Percentiles rank a stretch among this genome's conserved stretches.
Evolutionary conservation across 2,888 invertebrate genomes (phyloP).

Genomic region (Drosophila sordidula): DNA sequence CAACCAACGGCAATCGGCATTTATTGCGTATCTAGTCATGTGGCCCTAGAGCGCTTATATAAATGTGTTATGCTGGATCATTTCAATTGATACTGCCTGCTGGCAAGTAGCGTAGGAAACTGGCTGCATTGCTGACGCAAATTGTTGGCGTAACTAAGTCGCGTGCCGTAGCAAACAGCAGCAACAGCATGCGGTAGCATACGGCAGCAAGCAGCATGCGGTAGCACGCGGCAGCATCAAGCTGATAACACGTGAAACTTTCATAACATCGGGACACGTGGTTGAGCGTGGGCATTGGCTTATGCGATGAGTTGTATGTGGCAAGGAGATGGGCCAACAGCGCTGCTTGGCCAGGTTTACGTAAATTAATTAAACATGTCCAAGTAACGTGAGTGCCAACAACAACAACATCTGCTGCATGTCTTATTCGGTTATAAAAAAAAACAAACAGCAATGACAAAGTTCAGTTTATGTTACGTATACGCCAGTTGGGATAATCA

Average conservation of each 20-base stretch:
- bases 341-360: slow-evolving; percentile 52
- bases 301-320: slow-evolving; percentile 7
- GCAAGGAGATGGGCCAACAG: slow-evolving; percentile 7
- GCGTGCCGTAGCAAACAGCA: slow-evolving; percentile 44
- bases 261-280: slow-evolving; percentile 44
- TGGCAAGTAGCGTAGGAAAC: not conserved
- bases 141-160: slow-evolving; percentile 62
- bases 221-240: slow-evolving; percentile 26
- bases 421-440: slow-evolving; percentile 1
- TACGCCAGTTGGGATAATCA: slow-evolving; percentile 36
- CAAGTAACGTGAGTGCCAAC: slow-evolving; percentile 60
- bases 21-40: slow-evolving; percentile 8
- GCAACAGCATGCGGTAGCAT: slow-evolving; percentile 34
- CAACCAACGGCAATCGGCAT: not conserved
- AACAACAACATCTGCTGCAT: slow-evolving; percentile 15
- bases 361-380: slow-evolving; percentile 73
- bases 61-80: slow-evolving; percentile 31
- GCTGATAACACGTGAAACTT: slow-evolving; percentile 60
- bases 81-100: not conserved
- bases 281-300: slow-evolving; percentile 9
- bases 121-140: slow-evolving; percentile 62
- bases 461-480: slow-evolving; percentile 48
- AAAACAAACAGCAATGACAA: slow-evolving; percentile 17
- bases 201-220: slow-evolving; percentile 13
- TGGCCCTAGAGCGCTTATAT: slow-evolving; percentile 50